Evolutionary conservation across 2,888 invertebrate species (phyloP), one percentile per base, ranked within the genome.

Genomic region (Ryuthela nishihirai): DNA sequence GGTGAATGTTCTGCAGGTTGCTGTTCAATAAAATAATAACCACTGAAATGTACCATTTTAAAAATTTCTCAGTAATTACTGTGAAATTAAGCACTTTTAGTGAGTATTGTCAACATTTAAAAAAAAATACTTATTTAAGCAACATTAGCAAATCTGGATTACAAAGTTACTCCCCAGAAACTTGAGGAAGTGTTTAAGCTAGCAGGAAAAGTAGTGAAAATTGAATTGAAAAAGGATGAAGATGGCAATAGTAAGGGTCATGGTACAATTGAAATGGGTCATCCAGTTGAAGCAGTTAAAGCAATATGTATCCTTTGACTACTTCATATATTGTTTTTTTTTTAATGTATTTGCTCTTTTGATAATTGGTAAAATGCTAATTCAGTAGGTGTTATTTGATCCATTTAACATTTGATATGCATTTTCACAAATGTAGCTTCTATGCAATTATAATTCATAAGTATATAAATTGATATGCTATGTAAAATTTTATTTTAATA

Each of bases 281-380:
- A 95, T 77, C 97, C 98, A 0, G 90, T 98, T 35, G 98, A 99
- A 79, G 95, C 97, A 34, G 95, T 98, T 2, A 87, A 94, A 79
- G 94, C 97, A 12, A 93, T 97, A 72, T 92, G 75, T 72, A 76
- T 75, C 74, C 65, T 68, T 62, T 53, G 6, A 25, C 5, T 42
- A 7, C 6, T n/a, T 26, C n/a, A 9, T 26, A n/a, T n/a, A 4
- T 23, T 29, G 12, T 29, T 9, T 9, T 29, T 9, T 9, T 29
- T 6, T 29, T 29, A 29, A 29, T 9, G 29, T 9, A 29, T 29
- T 10, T 29, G 7, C 12, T 9, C 12, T 29, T 29, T 6, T 29
- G 7, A 9, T 29, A 10, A 29, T 9, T 29, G 7, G 12, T 9
- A 29, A 29, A 29, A 7, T 9, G 29, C 7, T 29, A 29, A 29